Base-by-base conservation (phyloP, 2,113 vertebrate species). In the Oreochromis aureus region DNA sequence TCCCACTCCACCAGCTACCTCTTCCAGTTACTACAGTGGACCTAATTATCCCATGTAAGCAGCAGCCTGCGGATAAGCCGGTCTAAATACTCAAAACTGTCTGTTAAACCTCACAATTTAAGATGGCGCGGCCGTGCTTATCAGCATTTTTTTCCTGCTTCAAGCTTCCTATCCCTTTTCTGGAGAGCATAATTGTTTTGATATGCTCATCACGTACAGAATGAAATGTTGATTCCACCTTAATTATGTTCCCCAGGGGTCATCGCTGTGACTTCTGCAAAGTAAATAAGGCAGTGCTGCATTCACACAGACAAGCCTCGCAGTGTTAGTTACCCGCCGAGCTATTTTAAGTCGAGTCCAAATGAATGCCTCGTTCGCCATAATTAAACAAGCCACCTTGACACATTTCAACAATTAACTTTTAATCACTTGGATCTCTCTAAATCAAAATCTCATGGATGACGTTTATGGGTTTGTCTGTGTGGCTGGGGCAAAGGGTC, bases 231-330 rank as follows among this genome's bases (percentile, higher is more conserved):
- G 86, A 93, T 90, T 94, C 90, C 89, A 87, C 87, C 91, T 93
- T 94, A 94, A 96, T 95, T 93, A 92, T 93, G 89, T 91, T 87
- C 91, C 90, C 88, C 71, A 46, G 88, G 91, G 94, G 95, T 95
- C 94, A 93, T 87, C 39, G 8, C 82, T 61, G 90, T 84, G 91
- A 93, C 93, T 93, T 92, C 84, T 84, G 91, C 87, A 80, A 89
- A 91, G 88, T 89, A 95, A 93, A 94, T 91, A 95, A 94, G 89
- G 80, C 69, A 19, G 73, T 19, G 19, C 71, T 48, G 86, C 88
- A 73, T 87, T 71, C 78, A 83, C 69, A 27, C 55, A 79, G 41
- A 46, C 22, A 39, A 87, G 82, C 24, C 55, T 79, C 2, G 5
- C 22, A 16, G 81, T 53, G 81, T 80, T 86, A 63, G 83, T 63